These are phyloP conservation scores for Frankliniella intonsa DNA, from an alignment of 2,888 invertebrate species.

Conservation along the genomic window DNA sequence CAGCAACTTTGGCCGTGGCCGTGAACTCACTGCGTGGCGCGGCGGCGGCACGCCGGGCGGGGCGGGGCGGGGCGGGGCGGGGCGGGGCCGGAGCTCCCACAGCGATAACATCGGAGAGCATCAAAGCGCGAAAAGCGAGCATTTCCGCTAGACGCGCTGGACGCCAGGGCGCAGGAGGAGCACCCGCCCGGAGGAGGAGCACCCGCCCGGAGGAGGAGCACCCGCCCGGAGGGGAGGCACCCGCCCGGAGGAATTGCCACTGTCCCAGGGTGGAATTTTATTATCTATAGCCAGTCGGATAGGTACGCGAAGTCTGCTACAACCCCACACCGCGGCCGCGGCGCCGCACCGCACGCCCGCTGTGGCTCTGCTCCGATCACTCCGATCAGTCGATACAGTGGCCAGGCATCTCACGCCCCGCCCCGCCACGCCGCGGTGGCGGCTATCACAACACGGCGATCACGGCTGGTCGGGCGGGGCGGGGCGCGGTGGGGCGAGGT, in stretches of 20 bases:
- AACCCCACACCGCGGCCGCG: no score
- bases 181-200: no score
- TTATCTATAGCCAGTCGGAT: no score
- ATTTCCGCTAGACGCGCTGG: not conserved
- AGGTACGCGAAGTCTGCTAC: no score
- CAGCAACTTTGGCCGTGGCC: not conserved
- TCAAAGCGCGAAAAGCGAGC: constrained; percentile 1
- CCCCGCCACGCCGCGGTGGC: no score
- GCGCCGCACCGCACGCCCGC: not conserved
- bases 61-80: no score
- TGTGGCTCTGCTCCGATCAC: not conserved
- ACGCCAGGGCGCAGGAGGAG: no score
- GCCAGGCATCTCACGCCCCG: not conserved
- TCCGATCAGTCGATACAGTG: not conserved
- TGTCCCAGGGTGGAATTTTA: no score
- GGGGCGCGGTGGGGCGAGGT: no score
- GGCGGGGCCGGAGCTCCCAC: not conserved
- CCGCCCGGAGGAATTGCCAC: no score
- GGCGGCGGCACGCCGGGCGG: not conserved
- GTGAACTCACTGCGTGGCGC: not conserved
- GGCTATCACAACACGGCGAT: not conserved
- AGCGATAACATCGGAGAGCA: not conserved
- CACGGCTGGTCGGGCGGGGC: not conserved
- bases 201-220: no score
- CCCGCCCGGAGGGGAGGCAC: no score